Conservation (phyloP, 2,888 invertebrate genomes). For the Caenorhabditis doughertyi region DNA sequence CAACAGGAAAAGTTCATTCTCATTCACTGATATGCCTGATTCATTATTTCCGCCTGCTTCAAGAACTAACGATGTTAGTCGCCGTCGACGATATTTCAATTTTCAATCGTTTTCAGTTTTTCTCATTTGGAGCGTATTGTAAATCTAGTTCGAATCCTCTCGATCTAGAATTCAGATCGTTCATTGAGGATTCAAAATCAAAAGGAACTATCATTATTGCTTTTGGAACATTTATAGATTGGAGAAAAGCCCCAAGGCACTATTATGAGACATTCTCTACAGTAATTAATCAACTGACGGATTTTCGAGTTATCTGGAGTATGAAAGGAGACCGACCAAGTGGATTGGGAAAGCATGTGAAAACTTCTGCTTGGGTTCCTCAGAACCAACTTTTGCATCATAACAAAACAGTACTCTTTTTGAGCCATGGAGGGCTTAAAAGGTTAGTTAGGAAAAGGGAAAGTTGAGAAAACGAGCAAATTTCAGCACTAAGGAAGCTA, state of each 20-base stretch:
- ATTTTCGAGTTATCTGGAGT: conserved; percentile 53
- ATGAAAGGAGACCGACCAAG: conserved; percentile 49
- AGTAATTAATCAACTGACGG: conserved; percentile 32
- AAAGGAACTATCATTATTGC: conserved; percentile 59
- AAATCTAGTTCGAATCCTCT: conserved; percentile 18
- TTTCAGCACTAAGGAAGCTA: conserved; percentile 55
- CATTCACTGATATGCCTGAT: conserved; percentile 63
- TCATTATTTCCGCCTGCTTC: conserved; percentile 56
- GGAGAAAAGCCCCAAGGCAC: conserved; percentile 50
- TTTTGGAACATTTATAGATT: conserved; percentile 60
- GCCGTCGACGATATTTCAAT: not conserved
- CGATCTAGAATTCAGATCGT: conserved; percentile 17
- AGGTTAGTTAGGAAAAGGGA: no score
- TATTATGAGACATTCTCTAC: conserved; percentile 46
- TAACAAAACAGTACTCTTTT: conserved; percentile 55
- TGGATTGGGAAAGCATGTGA: conserved; percentile 38
- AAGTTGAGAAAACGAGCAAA: no score
- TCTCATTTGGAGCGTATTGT: conserved; percentile 62
- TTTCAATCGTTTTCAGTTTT: conserved; percentile 27
- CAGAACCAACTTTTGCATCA: conserved; percentile 61
- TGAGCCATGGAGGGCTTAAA: conserved; percentile 64
- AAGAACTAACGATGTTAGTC: conserved; percentile 57
- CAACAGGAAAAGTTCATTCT: conserved; percentile 47
- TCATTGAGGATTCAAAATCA: conserved; percentile 51
- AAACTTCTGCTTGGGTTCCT: conserved; percentile 53